These are phyloP conservation scores for Palythoa grandiflora DNA, from an alignment of 92 coral and sea anemone species.

Conservation along the genomic window DNA sequence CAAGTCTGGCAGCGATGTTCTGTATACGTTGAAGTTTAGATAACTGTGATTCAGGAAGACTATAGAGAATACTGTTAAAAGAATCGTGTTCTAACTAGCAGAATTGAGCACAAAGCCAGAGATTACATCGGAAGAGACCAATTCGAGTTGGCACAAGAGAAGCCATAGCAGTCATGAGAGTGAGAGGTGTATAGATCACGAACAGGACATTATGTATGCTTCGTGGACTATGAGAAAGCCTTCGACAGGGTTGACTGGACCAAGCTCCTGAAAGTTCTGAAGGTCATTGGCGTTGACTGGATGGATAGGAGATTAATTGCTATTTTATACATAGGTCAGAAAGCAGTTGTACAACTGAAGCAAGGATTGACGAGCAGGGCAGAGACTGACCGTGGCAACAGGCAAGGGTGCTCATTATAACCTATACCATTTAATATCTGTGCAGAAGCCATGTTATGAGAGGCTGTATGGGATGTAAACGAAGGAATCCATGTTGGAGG, in stretches of 20 bases:
- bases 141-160: constrained; percentile 16
- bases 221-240: constrained; percentile 46
- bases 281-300: background rate
- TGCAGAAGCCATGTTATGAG: background rate
- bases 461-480: background rate
- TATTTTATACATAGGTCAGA: background rate
- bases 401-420: constrained; percentile 21
- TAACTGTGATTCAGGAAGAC: no score
- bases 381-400: constrained; percentile 16
- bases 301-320: background rate
- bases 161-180: constrained; percentile 35
- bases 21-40: no score
- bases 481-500: background rate
- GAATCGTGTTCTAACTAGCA: background rate
- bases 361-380: background rate
- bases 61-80: no score
- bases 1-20: no score
- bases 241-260: constrained; percentile 41
- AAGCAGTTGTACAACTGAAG: background rate
- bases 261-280: constrained; percentile 17
- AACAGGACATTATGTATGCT: background rate
- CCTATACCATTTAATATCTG: constrained; percentile 15
- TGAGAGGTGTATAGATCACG: no score
- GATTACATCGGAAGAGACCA: constrained; percentile 25
- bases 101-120: background rate